Base-by-base conservation (phyloP, 2,797 vertebrate species). In the Clarias platycephalus region DNA sequence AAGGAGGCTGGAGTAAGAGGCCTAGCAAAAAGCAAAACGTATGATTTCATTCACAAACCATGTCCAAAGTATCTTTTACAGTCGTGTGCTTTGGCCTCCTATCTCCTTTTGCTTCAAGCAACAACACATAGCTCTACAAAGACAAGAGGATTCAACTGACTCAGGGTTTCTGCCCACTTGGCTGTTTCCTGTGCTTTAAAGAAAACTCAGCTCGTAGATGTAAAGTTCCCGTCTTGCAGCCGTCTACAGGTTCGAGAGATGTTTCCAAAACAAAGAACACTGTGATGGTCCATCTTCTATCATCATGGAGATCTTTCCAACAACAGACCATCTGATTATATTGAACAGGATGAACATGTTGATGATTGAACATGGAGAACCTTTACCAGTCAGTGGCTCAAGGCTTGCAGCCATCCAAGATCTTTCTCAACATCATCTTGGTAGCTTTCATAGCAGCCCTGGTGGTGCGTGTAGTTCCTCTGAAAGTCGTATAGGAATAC, bases 201-300 rank as follows among this genome's bases (percentile, higher is more conserved):
- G 92, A 92, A 95, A 93, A 93, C 93, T 91, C 57, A 58, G 63
- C 64, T 66, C 44, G 44, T 93, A 94, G 93, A 95, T 95, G 66
- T 94, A 93, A 93, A 91, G 92, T 91, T 78, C 70, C n/a, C 13
- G 6, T 62, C 67, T 63, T 71, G 86, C 84, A 89, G 86, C 86
- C 91, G 91, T 93, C 93, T 93, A 90, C 76, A 80, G 92, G 92
- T 92, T 95, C 93, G 95, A 94, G 95, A 95, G 94, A 94, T 91
- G 94, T 93, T 92, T 91, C 93, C 91, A 94, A 94, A 91, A 93
- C 93, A 86, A 87, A 92, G 44, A 26, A 75, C 13, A 22, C 67
- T 55, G 28, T 24, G 53, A 75, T 60, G 31, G 67, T 60, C 28
- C 22, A 40, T 44, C 55, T 40, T 60, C 67, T 12, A 60, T 60